Conservation (phyloP, 2,113 vertebrate genomes). For the Bos taurus region ARS-UCD2.0 NC_037334.1:27121501-27122000, state of each 20-base stretch:
- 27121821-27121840: not conserved
- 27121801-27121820: not conserved
- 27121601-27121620: not conserved
- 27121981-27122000: not conserved
- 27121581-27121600: not conserved
- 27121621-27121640: not conserved
- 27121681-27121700: not conserved
- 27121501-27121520: not conserved
- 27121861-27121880: not conserved
- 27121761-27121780: not conserved
- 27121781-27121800: not conserved
- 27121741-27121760: not conserved
- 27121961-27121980: not conserved
- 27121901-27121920: not conserved
- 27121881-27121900: not conserved
- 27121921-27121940: not conserved
- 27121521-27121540: not conserved
- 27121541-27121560: not conserved
- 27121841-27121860: not conserved
- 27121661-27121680: not conserved
- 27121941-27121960: not conserved
- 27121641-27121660: not conserved
- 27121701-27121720: not conserved
- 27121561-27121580: not conserved
- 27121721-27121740: not conserved